Evolutionary conservation across 2,797 vertebrate species (phyloP), one percentile per base, ranked within the genome.

Genomic region (Halcyon badia): DNA sequence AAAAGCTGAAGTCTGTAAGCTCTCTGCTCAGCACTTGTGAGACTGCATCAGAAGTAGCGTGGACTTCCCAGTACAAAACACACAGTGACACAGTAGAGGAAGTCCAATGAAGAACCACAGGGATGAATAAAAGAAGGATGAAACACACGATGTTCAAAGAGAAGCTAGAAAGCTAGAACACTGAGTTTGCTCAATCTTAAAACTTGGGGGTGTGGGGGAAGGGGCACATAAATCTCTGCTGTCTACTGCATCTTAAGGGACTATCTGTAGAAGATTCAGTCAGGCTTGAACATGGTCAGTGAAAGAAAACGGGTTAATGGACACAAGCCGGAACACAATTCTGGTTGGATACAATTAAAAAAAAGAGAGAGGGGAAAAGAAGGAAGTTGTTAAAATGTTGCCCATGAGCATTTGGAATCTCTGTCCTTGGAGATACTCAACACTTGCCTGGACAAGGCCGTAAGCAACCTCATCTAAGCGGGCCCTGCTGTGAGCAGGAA

Each of bases 321-420:
- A 44, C 15, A 13, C 5, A 70, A 75, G 18, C 33, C 6, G 3
- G 9, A 80, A 83, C 35, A 69, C 2, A 81, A 54, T 71, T 37
- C 28, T 44, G 25, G 8, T 15, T 48, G 42, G 41, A 65, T 33
- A 28, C 2, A 62, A 41, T 51, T 44, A 10, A 28, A 31, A 18
- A 42, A 4, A 8, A 22, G 17, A 61, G 60, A 19, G 10, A 9
- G 0, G 56, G 18, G 1, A 30, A n/a, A 56, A 65, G 2, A n/a
- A 44, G 3, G 4, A 75, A 72, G 22, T 25, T 72, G 28, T 26
- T 78, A 60, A 66, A 61, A 73, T 13, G 9, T 31, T 69, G 60
- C 21, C 39, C 16, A 12, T 16, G 8, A 57, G 3, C 10, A 2
- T 14, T 10, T 4, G 65, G 16, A 37, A 64, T 56, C 54, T 37